A percentile compares a stretch with the other conserved stretches of the same genome.
phyloP scores from a whole-genome alignment of 2,113 vertebrate species.

The Malurus alboscapulatus region DNA sequence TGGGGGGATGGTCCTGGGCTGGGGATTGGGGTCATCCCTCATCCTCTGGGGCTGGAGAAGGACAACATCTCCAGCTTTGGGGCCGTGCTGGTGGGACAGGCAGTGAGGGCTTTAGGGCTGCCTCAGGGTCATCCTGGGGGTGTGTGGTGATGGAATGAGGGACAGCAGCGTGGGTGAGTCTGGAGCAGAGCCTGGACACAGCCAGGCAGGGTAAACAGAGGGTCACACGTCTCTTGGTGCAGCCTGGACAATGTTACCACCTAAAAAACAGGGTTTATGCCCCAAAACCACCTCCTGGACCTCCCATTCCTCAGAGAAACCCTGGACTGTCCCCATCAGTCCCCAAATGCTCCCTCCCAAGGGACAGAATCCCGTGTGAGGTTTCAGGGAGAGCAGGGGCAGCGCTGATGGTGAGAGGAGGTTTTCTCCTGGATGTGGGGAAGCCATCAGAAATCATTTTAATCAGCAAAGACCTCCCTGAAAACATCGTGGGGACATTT shows the following conservation, averaged over 20 bases:
- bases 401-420: neutral
- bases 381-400: neutral
- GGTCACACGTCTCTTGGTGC: fast-evolving
- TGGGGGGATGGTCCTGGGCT: neutral
- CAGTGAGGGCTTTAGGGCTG: neutral
- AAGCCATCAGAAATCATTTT: neutral
- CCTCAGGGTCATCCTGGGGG: fast-evolving
- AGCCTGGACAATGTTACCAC: neutral
- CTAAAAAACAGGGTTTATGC: neutral
- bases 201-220: fast-evolving
- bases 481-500: neutral
- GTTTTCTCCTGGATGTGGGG: fast-evolving
- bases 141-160: neutral
- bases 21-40: fast-evolving
- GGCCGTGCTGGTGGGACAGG: fast-evolving
- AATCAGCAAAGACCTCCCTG: neutral
- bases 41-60: neutral
- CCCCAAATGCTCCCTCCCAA: neutral
- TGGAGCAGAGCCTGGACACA: neutral
- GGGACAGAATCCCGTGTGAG: neutral
- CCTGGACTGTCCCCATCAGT: neutral
- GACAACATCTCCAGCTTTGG: neutral
- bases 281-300: neutral
- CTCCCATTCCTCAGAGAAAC: neutral
- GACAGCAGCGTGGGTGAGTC: fast-evolving